Conservation (phyloP, 2,797 vertebrate species). For the Hydrolagus colliei region DNA sequence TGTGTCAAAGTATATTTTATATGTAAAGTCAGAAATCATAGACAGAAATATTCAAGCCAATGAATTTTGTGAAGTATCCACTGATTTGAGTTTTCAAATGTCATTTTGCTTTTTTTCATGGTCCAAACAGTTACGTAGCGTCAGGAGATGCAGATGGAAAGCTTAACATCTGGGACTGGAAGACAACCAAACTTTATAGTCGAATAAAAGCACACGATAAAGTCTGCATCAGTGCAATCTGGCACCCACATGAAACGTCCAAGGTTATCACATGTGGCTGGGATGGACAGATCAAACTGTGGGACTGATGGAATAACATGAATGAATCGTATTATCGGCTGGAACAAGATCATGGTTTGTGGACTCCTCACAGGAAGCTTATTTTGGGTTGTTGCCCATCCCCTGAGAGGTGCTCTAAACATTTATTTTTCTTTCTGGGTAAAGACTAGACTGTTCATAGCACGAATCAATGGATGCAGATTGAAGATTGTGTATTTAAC, state of each 20-base stretch:
- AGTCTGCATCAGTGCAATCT: conserved; percentile 93
- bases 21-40: background rate
- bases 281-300: conserved; percentile 95
- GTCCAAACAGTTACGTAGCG: conserved; percentile 79
- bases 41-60: background rate
- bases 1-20: too few species aligned
- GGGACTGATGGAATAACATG: conserved; percentile 65
- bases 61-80: background rate
- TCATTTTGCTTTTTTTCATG: background rate
- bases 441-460: too few species aligned
- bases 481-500: background rate
- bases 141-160: conserved; percentile 96
- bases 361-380: too few species aligned
- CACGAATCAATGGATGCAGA: too few species aligned
- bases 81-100: background rate
- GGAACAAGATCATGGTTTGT: too few species aligned
- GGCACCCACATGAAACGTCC: conserved; percentile 96
- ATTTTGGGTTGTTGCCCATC: too few species aligned
- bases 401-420: too few species aligned
- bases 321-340: background rate
- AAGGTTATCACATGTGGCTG: conserved; percentile 97
- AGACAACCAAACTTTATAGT: conserved; percentile 96
- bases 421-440: too few species aligned
- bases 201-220: conserved; percentile 95
- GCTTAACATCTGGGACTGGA: conserved; percentile 98